Conservation (phyloP, 2,113 vertebrate species). For the Stigmatopora nigra region DNA sequence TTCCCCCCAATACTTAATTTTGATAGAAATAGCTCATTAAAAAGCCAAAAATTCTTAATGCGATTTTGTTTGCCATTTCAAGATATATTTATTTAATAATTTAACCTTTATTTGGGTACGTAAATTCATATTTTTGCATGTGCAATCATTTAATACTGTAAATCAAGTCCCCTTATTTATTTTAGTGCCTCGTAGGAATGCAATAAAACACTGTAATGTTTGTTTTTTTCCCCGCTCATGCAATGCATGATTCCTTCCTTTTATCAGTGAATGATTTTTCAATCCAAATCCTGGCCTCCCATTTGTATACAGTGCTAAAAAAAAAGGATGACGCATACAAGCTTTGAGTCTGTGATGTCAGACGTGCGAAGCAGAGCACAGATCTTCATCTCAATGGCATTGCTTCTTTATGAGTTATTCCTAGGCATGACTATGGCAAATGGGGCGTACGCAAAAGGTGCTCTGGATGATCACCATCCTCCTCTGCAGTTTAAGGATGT, state of each 20-base stretch:
- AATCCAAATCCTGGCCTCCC: background rate
- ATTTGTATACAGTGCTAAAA: background rate
- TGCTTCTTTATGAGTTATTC: slow-evolving; percentile 28
- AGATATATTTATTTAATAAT: too few relatives aligned
- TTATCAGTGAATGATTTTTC: background rate
- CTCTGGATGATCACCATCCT: background rate
- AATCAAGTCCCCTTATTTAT: background rate
- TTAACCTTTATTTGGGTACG: too few relatives aligned
- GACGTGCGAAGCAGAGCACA: slow-evolving; percentile 7
- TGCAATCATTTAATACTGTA: background rate
- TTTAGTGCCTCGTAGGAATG: background rate
- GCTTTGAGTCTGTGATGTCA: slow-evolving; percentile 20
- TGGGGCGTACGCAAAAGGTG: background rate
- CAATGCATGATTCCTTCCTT: background rate
- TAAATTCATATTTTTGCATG: background rate
- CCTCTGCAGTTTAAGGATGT: slow-evolving; percentile 2
- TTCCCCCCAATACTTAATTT: background rate
- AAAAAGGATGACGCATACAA: slow-evolving; percentile 1
- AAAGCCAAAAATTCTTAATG: too few relatives aligned
- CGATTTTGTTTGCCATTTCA: too few relatives aligned
- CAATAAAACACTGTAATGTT: background rate
- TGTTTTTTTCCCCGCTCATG: slow-evolving; percentile 10
- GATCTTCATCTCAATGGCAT: slow-evolving; percentile 13
- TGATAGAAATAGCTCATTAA: too few relatives aligned
- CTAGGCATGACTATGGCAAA: slow-evolving; percentile 12